A percentile compares a stretch with the other conserved stretches of the same genome.
These are phyloP conservation scores for Mobula hypostoma DNA, from an alignment of 2,113 vertebrate species.

Conservation along the genomic window DNA sequence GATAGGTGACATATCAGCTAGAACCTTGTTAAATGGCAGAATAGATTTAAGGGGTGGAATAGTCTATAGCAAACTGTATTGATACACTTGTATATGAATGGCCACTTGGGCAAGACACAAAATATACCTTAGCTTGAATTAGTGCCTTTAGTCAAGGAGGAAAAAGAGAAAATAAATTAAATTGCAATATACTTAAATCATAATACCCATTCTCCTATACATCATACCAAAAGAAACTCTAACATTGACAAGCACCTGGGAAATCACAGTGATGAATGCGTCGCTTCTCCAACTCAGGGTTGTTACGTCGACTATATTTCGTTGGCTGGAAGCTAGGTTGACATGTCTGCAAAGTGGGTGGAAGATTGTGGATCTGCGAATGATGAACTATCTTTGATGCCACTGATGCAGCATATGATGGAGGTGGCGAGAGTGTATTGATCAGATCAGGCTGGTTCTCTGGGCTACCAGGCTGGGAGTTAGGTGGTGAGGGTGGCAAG, in stretches of 20 bases:
- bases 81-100: not conserved
- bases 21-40: too few relatives aligned
- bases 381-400: conserved; percentile 57
- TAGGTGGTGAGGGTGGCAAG: conserved; percentile 80
- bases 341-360: conserved; percentile 59
- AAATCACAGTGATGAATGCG: conserved; percentile 82
- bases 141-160: not conserved
- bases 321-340: conserved; percentile 67
- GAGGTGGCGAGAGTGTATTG: conserved; percentile 57
- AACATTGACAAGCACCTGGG: conserved; percentile 49
- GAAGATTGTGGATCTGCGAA: conserved; percentile 52
- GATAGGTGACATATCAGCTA: too few relatives aligned
- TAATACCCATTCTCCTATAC: not conserved
- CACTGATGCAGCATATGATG: conserved; percentile 62
- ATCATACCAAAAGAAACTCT: not conserved
- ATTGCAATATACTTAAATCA: not conserved
- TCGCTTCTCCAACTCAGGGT: conserved; percentile 85
- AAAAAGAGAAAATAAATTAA: not conserved
- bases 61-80: not conserved
- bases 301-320: conserved; percentile 80
- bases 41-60: too few relatives aligned
- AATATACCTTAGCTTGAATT: not conserved
- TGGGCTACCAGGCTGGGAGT: conserved; percentile 81
- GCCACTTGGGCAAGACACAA: not conserved
- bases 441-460: conserved; percentile 70